Evolutionary conservation across 2,113 vertebrate species (phyloP).

Genomic region (Neoarius graeffei): DNA sequence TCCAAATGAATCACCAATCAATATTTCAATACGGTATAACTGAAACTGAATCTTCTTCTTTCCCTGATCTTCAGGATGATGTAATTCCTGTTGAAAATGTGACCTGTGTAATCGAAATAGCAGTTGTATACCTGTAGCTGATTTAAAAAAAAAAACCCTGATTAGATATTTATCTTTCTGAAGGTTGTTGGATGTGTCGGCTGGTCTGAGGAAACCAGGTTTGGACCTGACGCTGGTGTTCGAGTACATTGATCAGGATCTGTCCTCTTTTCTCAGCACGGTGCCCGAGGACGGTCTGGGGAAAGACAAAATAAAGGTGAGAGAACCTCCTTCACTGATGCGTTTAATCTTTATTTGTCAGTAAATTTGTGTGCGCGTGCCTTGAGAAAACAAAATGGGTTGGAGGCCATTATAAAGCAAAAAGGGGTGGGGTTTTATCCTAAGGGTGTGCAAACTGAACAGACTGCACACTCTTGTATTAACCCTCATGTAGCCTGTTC

Average conservation of each 20-base stretch:
- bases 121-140: not conserved
- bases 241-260: conserved; percentile 78
- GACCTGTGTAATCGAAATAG: not conserved
- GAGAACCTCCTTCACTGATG: not conserved
- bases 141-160: not conserved
- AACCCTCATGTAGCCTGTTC: not conserved
- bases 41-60: not conserved
- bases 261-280: conserved; percentile 69
- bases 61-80: not conserved
- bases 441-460: not conserved
- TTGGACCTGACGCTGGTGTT: conserved; percentile 74
- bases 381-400: too few relatives aligned
- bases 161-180: not conserved
- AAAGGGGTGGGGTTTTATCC: not conserved
- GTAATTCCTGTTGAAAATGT: not conserved
- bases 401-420: not conserved
- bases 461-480: not conserved
- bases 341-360: not conserved
- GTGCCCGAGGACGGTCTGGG: conserved; percentile 64
- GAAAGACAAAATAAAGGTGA: conserved; percentile 66
- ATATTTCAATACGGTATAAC: not conserved
- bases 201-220: conserved; percentile 33
- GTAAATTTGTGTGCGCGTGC: not conserved
- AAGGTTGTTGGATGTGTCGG: conserved; percentile 71
- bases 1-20: not conserved